Evolutionary conservation across 2,888 invertebrate species (phyloP).

Genomic region (Melitaea athalia): DNA sequence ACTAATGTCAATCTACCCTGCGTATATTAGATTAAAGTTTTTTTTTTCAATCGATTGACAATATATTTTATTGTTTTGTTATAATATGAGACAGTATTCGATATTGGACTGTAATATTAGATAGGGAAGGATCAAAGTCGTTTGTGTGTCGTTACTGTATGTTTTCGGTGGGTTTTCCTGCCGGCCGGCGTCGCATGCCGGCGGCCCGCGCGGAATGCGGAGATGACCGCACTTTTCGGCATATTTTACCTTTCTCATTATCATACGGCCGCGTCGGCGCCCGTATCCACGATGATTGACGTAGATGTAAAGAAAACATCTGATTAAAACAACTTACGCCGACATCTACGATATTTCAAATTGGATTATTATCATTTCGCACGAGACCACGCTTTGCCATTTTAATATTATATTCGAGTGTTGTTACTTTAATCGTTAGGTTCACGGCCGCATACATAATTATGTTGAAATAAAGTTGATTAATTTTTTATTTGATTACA

Average conservation of each 20-base stretch:
- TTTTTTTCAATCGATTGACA: conserved; percentile 4
- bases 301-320: conserved; percentile 36
- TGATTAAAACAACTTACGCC: conserved; percentile 40
- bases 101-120: conserved; percentile 38
- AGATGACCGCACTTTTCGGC: conserved; percentile 70
- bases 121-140: conserved; percentile 45
- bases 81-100: background rate
- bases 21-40: conserved; percentile 17
- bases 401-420: conserved; percentile 22
- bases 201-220: conserved; percentile 70
- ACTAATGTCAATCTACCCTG: conserved; percentile 23
- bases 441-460: conserved; percentile 29
- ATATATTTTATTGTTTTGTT: background rate
- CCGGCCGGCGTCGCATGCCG: conserved; percentile 54
- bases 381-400: conserved; percentile 24
- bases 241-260: conserved; percentile 62
- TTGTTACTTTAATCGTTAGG: conserved; percentile 13
- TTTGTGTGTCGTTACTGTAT: conserved; percentile 39
- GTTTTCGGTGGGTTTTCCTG: conserved; percentile 62
- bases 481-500: conserved; percentile 25
- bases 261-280: conserved; percentile 62
- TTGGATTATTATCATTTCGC: conserved; percentile 14
- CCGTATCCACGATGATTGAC: conserved; percentile 42
- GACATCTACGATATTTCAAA: conserved; percentile 23
- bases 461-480: conserved; percentile 25